Evolutionary conservation across 2,113 vertebrate species (phyloP).

Genomic region (Xiphias gladius): DNA sequence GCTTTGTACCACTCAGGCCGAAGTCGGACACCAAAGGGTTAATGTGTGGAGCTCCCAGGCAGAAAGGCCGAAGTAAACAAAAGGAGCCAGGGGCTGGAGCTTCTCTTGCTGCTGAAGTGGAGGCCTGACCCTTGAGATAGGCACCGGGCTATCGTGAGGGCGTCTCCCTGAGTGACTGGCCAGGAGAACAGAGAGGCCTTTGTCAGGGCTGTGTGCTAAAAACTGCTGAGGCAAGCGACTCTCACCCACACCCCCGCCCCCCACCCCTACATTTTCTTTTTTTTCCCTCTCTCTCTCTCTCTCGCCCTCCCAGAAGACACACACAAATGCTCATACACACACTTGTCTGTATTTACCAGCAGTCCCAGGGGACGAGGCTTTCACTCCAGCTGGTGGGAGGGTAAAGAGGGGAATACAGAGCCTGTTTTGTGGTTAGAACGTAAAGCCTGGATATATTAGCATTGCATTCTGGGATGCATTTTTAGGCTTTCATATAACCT

Average conservation of each 20-base stretch:
- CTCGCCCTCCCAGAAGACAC: constrained; percentile 55
- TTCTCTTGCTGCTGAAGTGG: constrained; percentile 52
- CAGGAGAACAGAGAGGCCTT: constrained; percentile 74
- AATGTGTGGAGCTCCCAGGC: constrained; percentile 28
- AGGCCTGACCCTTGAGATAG: constrained; percentile 80
- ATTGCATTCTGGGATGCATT: constrained; percentile 27
- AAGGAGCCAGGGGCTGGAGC: constrained; percentile 53
- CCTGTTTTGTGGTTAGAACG: constrained; percentile 54
- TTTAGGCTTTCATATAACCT: constrained; percentile 16
- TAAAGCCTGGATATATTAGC: constrained; percentile 26
- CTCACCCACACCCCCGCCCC: constrained; percentile 4
- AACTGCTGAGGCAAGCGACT: constrained; percentile 77
- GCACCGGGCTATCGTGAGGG: constrained; percentile 78
- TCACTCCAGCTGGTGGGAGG: constrained; percentile 63
- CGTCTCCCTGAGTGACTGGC: constrained; percentile 71
- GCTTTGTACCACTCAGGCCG: background rate
- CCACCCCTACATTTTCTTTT: constrained; percentile 8
- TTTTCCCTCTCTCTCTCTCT: constrained; percentile 14
- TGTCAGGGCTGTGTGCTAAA: constrained; percentile 72
- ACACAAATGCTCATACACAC: constrained; percentile 48
- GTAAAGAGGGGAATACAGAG: constrained; percentile 40
- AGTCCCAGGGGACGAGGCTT: constrained; percentile 60
- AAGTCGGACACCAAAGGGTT: constrained; percentile 48
- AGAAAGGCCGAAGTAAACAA: constrained; percentile 63
- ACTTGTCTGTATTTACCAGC: constrained; percentile 71